phyloP scores from a whole-genome alignment of 2,797 vertebrate species.

The Hyperoplus lanceolatus region DNA sequence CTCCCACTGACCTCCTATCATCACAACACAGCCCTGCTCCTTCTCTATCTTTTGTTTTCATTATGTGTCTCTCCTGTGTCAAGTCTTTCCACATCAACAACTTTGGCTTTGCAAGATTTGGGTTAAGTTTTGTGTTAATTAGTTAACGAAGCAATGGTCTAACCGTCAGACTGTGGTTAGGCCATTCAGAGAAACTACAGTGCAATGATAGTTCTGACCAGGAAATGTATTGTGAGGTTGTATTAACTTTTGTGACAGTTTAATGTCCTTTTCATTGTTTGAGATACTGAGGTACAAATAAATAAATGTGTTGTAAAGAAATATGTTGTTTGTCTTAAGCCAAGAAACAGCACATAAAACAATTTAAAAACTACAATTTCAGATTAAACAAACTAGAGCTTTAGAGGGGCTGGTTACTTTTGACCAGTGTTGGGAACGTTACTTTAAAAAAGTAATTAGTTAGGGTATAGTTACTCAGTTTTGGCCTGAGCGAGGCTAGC shows the following conservation, averaged over 20 bases:
- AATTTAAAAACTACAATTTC: neutral
- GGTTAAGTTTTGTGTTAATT: neutral
- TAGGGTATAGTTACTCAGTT: too few relatives aligned
- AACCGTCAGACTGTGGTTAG: too few relatives aligned
- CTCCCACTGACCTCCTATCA: slow-evolving; percentile 71
- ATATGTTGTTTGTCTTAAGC: neutral
- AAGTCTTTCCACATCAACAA: slow-evolving; percentile 19
- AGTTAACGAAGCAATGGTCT: neutral
- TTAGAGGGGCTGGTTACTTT: neutral
- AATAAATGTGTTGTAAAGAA: neutral
- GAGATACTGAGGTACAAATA: neutral
- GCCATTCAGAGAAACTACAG: neutral
- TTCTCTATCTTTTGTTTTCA: slow-evolving; percentile 63
- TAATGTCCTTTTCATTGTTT: neutral
- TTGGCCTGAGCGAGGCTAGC: neutral
- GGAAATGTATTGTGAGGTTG: neutral
- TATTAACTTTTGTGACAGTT: neutral
- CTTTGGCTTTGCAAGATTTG: neutral
- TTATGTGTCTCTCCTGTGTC: slow-evolving; percentile 16
- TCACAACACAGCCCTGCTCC: slow-evolving; percentile 60
- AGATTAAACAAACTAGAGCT: neutral
- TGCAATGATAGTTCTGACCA: neutral
- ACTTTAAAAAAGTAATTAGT: too few relatives aligned
- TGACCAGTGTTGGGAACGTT: neutral
- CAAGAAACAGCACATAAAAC: neutral